These are phyloP conservation scores for Pseudorhiza aurosa DNA, from an alignment of 30 jellyfish, hydroid and myxozoan genomes.

Conservation along the genomic window DNA sequence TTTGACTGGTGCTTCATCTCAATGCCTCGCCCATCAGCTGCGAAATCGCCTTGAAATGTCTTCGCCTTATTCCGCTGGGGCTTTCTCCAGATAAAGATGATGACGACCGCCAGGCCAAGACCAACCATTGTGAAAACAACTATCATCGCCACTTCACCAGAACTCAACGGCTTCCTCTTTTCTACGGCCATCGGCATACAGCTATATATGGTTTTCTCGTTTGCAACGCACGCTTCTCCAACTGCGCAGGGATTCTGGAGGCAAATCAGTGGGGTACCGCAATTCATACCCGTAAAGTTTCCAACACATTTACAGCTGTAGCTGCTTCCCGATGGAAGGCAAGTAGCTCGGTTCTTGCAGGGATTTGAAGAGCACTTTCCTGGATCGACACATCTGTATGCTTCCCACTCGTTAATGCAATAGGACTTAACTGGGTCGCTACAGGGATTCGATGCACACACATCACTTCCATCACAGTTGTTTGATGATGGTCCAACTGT, in stretches of 20 bases:
- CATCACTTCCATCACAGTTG: constrained; percentile 71
- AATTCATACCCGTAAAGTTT: constrained; percentile 52
- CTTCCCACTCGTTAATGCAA: constrained; percentile 78
- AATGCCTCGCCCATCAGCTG: constrained; percentile 9
- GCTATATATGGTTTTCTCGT: background rate
- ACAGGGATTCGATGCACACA: constrained; percentile 79
- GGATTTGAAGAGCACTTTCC: constrained; percentile 59
- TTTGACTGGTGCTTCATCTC: constrained; percentile 37
- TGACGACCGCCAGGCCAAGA: constrained; percentile 19
- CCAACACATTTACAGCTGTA: constrained; percentile 71
- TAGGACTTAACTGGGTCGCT: constrained; percentile 33
- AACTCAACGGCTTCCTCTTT: background rate
- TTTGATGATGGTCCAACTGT: constrained; percentile 7
- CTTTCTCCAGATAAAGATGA: constrained; percentile 1
- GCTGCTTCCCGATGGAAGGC: constrained; percentile 40
- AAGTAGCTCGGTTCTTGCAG: constrained; percentile 63
- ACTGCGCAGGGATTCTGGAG: constrained; percentile 57
- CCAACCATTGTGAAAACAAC: constrained; percentile 44
- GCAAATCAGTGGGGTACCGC: constrained; percentile 70
- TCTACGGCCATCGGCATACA: constrained; percentile 20
- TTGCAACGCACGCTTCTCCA: constrained; percentile 52
- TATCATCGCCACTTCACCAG: constrained; percentile 23
- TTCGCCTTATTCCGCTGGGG: constrained; percentile 20
- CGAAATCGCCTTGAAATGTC: constrained; percentile 12
- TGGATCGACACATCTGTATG: constrained; percentile 69